Base-by-base conservation (phyloP, 2,113 vertebrate genomes). In the Puffinus mauretanicus region DNA sequence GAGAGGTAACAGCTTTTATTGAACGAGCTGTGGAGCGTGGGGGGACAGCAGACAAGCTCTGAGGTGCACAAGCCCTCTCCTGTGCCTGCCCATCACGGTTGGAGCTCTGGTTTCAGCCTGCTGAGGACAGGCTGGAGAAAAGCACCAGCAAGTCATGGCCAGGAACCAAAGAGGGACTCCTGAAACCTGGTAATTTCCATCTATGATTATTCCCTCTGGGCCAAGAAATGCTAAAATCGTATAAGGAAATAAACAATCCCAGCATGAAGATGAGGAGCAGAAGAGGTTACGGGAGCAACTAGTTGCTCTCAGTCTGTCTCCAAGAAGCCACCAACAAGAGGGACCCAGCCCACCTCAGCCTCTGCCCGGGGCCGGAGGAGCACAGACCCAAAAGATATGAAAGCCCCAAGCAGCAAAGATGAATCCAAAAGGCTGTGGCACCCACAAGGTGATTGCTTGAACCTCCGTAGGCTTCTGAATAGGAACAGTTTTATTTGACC, bases 11-110 rank as follows among this genome's bases (percentile, higher is more conserved):
- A 61, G 57, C 16, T 77, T 55, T 42, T 86, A 46, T 32, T 66
- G 65, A 40, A 67, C 0, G 0, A 61, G 24, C 22, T 71, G 36
- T 0, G 0, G 27, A 20, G 24, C 1, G 0, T 2, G 5, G 34
- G 3, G 40, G 44, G 26, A 75, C 19, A 76, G 38, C 49, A 70
- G 67, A 80, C 4, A 7, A 72, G 25, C 17, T 55, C 30, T 62
- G 36, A 21, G 58, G 27, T 26, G 42, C 36, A 32, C 42, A 72
- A 86, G 46, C 36, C 36, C 21, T 72, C 27, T 77, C 76, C 60
- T 67, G 32, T 40, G 25, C 54, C 70, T 72, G 10, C 16, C 38
- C 17, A 7, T 58, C 5, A 0, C 0, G 1, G 34, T 3, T 51
- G 81, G 25, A 61, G 40, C n/a, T 65, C 44, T 4, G 2, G 5